Percentiles rank a stretch among this genome's conserved stretches.
Conservation (phyloP, 2,888 invertebrate species). For the Drosophila paramelanica region DNA sequence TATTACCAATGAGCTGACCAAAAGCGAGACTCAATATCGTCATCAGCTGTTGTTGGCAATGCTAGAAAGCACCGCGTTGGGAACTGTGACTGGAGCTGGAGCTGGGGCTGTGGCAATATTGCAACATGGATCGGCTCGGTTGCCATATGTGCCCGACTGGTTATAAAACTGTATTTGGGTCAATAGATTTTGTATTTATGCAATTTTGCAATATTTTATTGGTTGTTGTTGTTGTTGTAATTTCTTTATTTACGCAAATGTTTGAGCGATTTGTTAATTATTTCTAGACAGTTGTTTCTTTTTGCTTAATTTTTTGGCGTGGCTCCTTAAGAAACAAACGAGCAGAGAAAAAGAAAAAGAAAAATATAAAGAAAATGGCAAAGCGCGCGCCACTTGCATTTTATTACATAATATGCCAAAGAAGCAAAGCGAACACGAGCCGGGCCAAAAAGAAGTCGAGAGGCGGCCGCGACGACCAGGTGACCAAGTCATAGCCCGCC, state of each 20-base stretch:
- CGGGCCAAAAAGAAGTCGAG: conserved; percentile 41
- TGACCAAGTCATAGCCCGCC: conserved; percentile 59
- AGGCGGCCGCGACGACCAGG: conserved; percentile 44
- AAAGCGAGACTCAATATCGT: conserved; percentile 60
- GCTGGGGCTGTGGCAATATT: conserved; percentile 47
- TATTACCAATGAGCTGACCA: conserved; percentile 62
- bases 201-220: conserved; percentile 59
- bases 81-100: conserved; percentile 29
- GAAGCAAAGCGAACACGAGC: conserved; percentile 57
- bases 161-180: conserved; percentile 74
- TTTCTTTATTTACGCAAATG: conserved; percentile 76
- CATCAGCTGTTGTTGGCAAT: conserved; percentile 63
- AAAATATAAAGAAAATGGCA: conserved; percentile 15
- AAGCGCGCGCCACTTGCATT: conserved; percentile 41
- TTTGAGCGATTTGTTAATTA: conserved; percentile 72
- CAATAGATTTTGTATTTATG: conserved; percentile 76
- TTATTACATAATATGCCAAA: conserved; percentile 74
- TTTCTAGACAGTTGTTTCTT: conserved; percentile 56
- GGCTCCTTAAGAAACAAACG: conserved; percentile 26
- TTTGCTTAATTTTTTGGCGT: conserved; percentile 19
- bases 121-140: conserved; percentile 56
- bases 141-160: conserved; percentile 75
- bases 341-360: conserved; percentile 1
- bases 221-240: conserved; percentile 24
- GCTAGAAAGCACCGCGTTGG: conserved; percentile 57